Evolutionary conservation across 2,888 invertebrate genomes (phyloP), one percentile per base, ranked within the genome.

Genomic region (Isotomurus palustris): DNA sequence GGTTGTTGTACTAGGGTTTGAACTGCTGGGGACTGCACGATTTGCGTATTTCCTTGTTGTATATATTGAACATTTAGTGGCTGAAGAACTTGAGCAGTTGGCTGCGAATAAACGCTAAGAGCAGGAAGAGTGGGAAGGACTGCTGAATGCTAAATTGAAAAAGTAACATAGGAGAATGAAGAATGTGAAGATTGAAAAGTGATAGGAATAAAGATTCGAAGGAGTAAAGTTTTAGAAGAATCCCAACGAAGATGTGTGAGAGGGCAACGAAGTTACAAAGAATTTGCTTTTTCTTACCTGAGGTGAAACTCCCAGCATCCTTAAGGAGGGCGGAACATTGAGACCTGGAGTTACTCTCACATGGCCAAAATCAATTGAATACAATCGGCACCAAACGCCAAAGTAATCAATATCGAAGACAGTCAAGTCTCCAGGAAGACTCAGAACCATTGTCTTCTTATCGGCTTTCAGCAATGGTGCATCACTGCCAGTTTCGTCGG

Each of bases 341-440:
- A 87, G 78, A 54, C 78, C 78, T 64, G 81, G 81, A 0, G 91
- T 89, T 64, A 93, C 81, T 66, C 80, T 75, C 48, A 92, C 83
- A 78, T 93, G 90, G 0, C 91, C 93, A 75, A 93, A 94, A 79
- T 93, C 88, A 45, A 92, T 91, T 43, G 90, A 86, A 79, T 91
- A 93, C 5, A 89, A 87, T 75, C 91, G 91, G 75, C 93, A 93
- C 91, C 92, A 93, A 62, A 93, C 85, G 24, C 88, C 90, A 76
- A 94, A 89, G 79, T 91, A 90, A 1, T 91, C 92, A 74, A 93
- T 87, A 76, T 93, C 91, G 75, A 91, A 91, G 48, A 93, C 84
- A 3, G 92, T 93, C 73, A 92, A 78, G 73, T 91, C 91, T 66
- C 86, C 87, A 0, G 93, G 93, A 63, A 94, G 78, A 0, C 91